phyloP scores from a whole-genome alignment of 2,888 invertebrate species.

The Drosophila percnosoma region DNA sequence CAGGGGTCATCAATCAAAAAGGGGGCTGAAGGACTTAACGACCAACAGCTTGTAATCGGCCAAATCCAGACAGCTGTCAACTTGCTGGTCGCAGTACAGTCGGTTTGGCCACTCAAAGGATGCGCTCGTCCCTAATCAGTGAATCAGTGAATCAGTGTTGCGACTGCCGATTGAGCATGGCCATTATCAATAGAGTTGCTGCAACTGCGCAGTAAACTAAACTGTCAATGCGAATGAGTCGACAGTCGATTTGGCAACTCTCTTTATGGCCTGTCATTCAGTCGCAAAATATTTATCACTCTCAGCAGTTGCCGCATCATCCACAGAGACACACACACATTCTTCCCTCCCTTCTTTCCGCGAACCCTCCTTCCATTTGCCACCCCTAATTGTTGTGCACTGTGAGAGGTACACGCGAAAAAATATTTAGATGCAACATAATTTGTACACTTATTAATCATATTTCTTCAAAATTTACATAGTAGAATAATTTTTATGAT shows the following conservation, averaged over 20 bases:
- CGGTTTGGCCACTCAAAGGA: slow-evolving; percentile 58
- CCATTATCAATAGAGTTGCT: slow-evolving; percentile 48
- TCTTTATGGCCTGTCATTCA: slow-evolving; percentile 70
- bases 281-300: slow-evolving; percentile 75
- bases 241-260: slow-evolving; percentile 1
- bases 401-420: slow-evolving; percentile 30
- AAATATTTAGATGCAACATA: not conserved
- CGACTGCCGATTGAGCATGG: slow-evolving; percentile 50
- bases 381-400: slow-evolving; percentile 66
- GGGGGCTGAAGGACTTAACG: slow-evolving; percentile 20
- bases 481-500: not conserved
- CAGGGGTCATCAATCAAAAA: slow-evolving; percentile 58
- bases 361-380: slow-evolving; percentile 3
- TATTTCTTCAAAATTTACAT: not conserved
- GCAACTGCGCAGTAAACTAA: slow-evolving; percentile 15
- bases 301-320: slow-evolving; percentile 27
- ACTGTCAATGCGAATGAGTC: slow-evolving; percentile 23
- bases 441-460: not conserved
- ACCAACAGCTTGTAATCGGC: slow-evolving; percentile 36
- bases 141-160: slow-evolving; percentile 19
- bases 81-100: slow-evolving; percentile 49
- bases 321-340: slow-evolving; percentile 9
- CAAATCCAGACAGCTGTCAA: slow-evolving; percentile 66
- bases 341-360: not conserved
- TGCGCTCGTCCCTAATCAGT: slow-evolving; percentile 48